These are phyloP conservation scores for Drosophila baimaii DNA, from an alignment of 1,140 invertebrate species.

Conservation along the genomic window DNA sequence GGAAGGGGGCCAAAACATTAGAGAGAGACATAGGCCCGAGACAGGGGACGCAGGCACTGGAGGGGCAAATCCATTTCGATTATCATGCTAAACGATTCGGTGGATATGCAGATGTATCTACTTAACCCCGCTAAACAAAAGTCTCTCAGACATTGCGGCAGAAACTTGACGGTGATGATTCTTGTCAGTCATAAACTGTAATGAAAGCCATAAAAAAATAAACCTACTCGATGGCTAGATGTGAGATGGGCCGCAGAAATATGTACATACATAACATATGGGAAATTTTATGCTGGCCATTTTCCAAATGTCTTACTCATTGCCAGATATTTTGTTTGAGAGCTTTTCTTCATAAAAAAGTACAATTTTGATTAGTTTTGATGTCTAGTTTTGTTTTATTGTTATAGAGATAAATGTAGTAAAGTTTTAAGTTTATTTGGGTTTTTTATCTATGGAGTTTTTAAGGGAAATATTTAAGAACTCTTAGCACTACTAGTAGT, in stretches of 20 bases:
- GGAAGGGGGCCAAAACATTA: slow-evolving; percentile 19
- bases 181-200: slow-evolving; percentile 38
- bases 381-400: background rate
- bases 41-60: slow-evolving; percentile 20
- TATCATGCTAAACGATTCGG: slow-evolving; percentile 51
- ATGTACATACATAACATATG: background rate
- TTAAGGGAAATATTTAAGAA: background rate
- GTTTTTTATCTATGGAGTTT: background rate
- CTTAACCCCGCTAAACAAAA: slow-evolving; percentile 44
- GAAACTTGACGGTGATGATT: background rate
- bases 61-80: slow-evolving; percentile 49
- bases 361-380: background rate
- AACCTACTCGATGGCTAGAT: background rate
- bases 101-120: slow-evolving; percentile 45
- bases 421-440: background rate
- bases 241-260: background rate
- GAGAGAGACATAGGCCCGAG: slow-evolving; percentile 10
- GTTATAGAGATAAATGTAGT: background rate
- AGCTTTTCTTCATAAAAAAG: slow-evolving; percentile 16
- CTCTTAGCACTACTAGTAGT: background rate
- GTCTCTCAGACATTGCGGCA: slow-evolving; percentile 10
- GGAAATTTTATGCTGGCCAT: slow-evolving; percentile 21
- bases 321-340: slow-evolving; percentile 5
- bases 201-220: slow-evolving; percentile 28
- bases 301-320: slow-evolving; percentile 39